Conservation (phyloP, 2,113 vertebrate species). For the Calyptomena viridis region DNA sequence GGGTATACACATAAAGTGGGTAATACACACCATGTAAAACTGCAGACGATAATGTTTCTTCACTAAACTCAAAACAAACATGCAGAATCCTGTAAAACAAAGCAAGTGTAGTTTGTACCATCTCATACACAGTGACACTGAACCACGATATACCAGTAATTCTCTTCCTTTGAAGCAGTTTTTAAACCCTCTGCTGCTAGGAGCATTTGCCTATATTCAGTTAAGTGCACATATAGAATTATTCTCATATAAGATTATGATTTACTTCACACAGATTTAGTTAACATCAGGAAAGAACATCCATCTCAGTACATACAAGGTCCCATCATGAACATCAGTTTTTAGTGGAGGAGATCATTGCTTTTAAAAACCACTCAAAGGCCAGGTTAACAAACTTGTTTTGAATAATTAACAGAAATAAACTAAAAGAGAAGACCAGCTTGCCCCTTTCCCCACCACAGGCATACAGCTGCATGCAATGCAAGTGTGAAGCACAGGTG, state of each 20-base stretch:
- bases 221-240: background rate
- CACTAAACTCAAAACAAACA: slow-evolving; percentile 99
- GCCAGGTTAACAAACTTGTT: background rate
- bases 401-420: background rate
- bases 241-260: background rate
- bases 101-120: slow-evolving; percentile 21
- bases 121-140: background rate
- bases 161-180: background rate
- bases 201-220: background rate
- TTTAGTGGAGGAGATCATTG: background rate
- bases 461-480: rapidly evolving
- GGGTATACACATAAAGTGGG: no score
- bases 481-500: rapidly evolving
- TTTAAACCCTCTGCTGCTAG: background rate
- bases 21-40: slow-evolving; percentile 99
- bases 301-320: background rate
- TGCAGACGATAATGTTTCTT: slow-evolving; percentile 99
- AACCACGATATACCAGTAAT: background rate
- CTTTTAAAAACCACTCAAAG: background rate
- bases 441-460: background rate
- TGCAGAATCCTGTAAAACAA: slow-evolving; percentile 96
- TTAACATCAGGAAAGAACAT: background rate
- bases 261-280: background rate
- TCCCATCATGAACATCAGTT: background rate
- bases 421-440: background rate